Evolutionary conservation across 2,113 vertebrate species (phyloP).

Genomic region (Nesospiza acunhae): DNA sequence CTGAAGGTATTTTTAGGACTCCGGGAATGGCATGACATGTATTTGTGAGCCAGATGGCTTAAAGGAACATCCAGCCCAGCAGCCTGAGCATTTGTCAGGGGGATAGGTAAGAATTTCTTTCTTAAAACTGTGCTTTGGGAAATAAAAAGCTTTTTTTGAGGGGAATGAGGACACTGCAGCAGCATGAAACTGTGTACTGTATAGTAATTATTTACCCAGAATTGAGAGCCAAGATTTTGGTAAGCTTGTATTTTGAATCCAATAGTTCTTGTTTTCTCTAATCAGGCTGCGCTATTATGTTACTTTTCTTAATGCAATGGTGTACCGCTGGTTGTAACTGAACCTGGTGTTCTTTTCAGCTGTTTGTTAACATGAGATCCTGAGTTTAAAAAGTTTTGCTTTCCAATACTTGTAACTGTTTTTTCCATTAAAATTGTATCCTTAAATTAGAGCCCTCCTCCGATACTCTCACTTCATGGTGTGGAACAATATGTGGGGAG

Average conservation of each 20-base stretch:
- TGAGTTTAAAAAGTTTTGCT: neutral
- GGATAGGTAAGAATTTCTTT: neutral
- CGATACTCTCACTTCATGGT: neutral
- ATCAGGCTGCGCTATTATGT: neutral
- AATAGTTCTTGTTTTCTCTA: neutral
- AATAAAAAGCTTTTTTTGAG: neutral
- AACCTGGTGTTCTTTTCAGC: neutral
- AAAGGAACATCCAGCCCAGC: neutral
- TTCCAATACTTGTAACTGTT: neutral
- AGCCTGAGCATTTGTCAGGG: neutral
- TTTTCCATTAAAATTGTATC: neutral
- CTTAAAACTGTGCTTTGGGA: neutral
- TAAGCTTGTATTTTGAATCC: neutral
- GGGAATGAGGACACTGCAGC: neutral
- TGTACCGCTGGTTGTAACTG: neutral
- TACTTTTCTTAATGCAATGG: neutral
- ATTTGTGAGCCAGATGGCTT: constrained; percentile 32
- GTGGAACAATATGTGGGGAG: neutral
- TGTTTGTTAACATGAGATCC: neutral
- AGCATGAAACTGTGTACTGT: neutral
- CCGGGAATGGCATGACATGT: neutral
- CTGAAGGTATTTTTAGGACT: constrained; percentile 42
- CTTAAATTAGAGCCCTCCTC: neutral
- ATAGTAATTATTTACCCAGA: neutral
- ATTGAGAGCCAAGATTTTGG: neutral